These are phyloP conservation scores for Ctenochaetus hawaiiensis DNA, from an alignment of 2,797 vertebrate genomes.

Conservation along the genomic window DNA sequence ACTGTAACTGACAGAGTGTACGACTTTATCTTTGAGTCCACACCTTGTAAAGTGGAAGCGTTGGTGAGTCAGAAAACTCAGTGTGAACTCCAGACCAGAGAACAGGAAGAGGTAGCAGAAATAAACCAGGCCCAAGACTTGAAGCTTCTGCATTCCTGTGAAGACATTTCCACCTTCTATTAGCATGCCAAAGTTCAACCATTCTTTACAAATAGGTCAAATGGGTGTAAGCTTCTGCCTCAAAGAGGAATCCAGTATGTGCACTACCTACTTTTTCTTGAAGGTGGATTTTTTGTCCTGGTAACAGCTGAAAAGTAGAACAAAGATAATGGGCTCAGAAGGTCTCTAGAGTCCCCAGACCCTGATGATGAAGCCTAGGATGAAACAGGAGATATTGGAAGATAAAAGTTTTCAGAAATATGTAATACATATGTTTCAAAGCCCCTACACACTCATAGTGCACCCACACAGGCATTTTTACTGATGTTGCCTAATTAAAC, in stretches of 20 bases:
- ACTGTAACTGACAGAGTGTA: background rate
- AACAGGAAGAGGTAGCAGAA: constrained; percentile 97
- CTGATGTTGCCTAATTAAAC: background rate
- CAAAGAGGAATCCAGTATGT: background rate
- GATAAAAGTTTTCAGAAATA: background rate
- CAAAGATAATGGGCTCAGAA: constrained; percentile 91
- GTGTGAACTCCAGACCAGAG: constrained; percentile 94
- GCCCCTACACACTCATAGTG: background rate
- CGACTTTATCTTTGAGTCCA: constrained; percentile 19
- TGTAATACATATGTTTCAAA: background rate
- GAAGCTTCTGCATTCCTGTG: constrained; percentile 89
- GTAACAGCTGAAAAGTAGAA: constrained; percentile 92
- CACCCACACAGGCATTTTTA: too few relatives aligned
- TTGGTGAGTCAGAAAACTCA: constrained; percentile 96
- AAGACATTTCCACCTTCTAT: constrained; percentile 7
- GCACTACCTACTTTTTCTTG: constrained; percentile 85
- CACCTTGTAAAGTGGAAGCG: constrained; percentile 97
- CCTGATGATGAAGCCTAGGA: constrained; percentile 73
- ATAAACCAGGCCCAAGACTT: constrained; percentile 90
- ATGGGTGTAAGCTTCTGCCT: background rate
- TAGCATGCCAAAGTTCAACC: constrained; percentile 8
- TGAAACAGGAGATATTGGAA: background rate
- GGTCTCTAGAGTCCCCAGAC: constrained; percentile 82
- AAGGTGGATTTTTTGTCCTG: constrained; percentile 83
- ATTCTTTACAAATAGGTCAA: constrained; percentile 5